Conservation (phyloP, 2,113 vertebrate species). For the Corythornis cristatus region DNA sequence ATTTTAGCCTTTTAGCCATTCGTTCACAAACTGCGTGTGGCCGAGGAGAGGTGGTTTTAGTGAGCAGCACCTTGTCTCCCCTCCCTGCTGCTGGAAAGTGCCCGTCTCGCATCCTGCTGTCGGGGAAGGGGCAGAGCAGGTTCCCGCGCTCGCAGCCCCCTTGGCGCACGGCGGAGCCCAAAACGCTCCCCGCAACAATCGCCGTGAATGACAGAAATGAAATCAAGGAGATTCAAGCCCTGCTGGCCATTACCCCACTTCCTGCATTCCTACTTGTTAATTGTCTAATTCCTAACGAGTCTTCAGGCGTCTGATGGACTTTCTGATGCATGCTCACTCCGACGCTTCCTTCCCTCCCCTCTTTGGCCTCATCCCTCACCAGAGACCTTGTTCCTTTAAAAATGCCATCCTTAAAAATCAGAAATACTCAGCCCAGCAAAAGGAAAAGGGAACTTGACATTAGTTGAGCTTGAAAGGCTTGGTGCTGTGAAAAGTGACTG, state of each 20-base stretch:
- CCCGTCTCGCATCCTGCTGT: fast-evolving
- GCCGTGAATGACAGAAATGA: conserved; percentile 39
- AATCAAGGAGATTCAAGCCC: conserved; percentile 50
- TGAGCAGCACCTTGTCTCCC: neutral
- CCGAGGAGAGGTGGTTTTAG: neutral
- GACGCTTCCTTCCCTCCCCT: conserved; percentile 33
- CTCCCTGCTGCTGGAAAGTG: neutral
- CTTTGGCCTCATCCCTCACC: conserved; percentile 15
- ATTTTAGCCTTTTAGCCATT: neutral
- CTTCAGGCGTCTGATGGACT: conserved; percentile 37
- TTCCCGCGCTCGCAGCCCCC: neutral
- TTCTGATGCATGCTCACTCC: conserved; percentile 16
- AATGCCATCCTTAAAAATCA: conserved; percentile 61
- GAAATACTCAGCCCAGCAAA: conserved; percentile 66
- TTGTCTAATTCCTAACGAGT: conserved; percentile 66
- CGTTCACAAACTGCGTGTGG: fast-evolving
- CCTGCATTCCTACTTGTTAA: conserved; percentile 65
- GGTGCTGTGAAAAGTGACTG: conserved; percentile 80
- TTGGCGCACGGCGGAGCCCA: neutral
- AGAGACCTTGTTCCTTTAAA: conserved; percentile 67
- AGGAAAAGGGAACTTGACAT: conserved; percentile 72
- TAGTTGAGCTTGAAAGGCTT: conserved; percentile 78
- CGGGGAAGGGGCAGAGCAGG: neutral
- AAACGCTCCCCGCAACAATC: neutral
- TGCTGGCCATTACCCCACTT: conserved; percentile 55